Base-by-base conservation (phyloP, 2,888 invertebrate genomes). In the Dioctria rufipes region DNA sequence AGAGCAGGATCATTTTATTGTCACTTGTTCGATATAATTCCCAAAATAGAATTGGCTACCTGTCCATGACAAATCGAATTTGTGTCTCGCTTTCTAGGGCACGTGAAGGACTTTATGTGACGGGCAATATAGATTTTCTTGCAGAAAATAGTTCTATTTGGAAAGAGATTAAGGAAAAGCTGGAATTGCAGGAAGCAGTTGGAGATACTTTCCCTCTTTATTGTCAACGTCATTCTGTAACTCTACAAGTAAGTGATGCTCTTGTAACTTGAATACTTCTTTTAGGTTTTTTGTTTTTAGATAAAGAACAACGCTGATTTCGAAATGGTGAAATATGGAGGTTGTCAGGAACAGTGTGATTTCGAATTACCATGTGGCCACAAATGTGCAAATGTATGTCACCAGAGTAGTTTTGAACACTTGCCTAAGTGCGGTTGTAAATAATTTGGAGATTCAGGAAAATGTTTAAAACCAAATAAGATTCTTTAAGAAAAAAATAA, bases 51-150 rank as follows among this genome's bases (percentile, higher is more conserved):
- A 93, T 95, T 83, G 95, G 95, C 0, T 95, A 95, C 87, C 88
- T 95, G 6, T 88, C 89, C 4, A 92, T 92, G 40, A 90, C 92
- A 54, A 95, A 95, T 87, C 91, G 95, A 61, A 92, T 95, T 61
- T 94, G 95, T 86, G 95, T 95, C 0, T 94, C 95, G 0, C 88
- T 96, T 67, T 95, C 95, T 0, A 90, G 96, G 84, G 96, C 94
- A 0, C 91, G 91, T 86, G 90, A 90, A 85, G 94, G 91, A 8
- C 90, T 96, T 67, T 95, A 93, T 86, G 92, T 95, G 4, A 92
- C 94, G 84, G 96, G 95, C 3, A 95, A 95, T 85, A 92, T 94
- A 91, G 86, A 89, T 0, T 88, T 91, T 8, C 86, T 94, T 0
- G 88, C 90, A 82, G 85, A 89, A 0, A 90, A 91, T 1, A 92